phyloP scores from a whole-genome alignment of 2,113 vertebrate species.

The Pachyramphus minor region DNA sequence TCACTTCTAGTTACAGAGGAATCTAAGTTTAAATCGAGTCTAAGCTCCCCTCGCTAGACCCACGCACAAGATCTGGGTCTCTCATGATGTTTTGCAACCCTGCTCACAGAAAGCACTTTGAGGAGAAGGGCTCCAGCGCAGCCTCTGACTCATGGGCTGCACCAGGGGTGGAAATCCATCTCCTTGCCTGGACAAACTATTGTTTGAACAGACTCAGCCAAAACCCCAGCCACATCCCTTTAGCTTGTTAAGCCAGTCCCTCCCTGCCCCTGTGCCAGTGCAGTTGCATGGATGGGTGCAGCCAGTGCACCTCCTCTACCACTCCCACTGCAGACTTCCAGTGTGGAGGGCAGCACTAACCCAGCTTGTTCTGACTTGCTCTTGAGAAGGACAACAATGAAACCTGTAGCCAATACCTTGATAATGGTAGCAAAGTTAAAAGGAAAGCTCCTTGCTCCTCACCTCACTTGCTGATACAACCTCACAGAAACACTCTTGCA shows the following conservation, averaged over 20 bases:
- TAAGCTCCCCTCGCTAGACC: background rate
- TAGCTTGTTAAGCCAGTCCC: background rate
- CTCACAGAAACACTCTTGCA: background rate
- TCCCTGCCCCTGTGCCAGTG: constrained; percentile 23
- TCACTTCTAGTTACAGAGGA: background rate
- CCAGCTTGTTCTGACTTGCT: background rate
- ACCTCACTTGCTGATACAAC: background rate
- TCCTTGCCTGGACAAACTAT: constrained; percentile 31
- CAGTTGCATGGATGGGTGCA: constrained; percentile 16
- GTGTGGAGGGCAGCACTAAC: background rate
- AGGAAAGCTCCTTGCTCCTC: background rate
- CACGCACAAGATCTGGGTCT: background rate
- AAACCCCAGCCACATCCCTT: constrained; percentile 30
- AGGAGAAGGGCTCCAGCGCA: background rate
- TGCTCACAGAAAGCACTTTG: background rate
- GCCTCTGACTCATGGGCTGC: background rate
- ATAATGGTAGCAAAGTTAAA: background rate
- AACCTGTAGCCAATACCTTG: background rate
- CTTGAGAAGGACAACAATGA: background rate
- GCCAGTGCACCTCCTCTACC: background rate
- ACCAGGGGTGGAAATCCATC: background rate
- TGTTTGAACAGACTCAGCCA: constrained; percentile 29
- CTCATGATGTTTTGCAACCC: background rate
- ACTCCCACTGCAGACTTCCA: background rate
- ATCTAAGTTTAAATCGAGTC: background rate